Evolutionary conservation across 2,113 vertebrate genomes (phyloP).

Genomic region (Calidris pugnax): DNA sequence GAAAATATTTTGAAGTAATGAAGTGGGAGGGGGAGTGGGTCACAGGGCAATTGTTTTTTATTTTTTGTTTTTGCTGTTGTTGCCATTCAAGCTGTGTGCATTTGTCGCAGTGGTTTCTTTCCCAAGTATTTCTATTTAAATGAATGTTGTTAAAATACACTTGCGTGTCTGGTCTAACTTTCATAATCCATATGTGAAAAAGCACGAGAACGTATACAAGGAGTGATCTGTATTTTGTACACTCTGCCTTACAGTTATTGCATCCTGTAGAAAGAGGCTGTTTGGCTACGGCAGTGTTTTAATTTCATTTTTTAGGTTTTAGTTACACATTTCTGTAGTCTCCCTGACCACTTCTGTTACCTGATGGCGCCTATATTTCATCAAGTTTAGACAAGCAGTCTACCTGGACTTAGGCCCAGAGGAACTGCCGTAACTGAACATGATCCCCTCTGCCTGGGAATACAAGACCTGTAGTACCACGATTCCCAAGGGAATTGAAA

Average conservation of each 20-base stretch:
- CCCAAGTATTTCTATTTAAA: conserved; percentile 12
- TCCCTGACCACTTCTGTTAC: conserved; percentile 83
- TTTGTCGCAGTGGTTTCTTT: background rate
- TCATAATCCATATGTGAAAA: conserved; percentile 20
- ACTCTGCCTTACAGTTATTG: conserved; percentile 63
- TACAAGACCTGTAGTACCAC: conserved; percentile 75
- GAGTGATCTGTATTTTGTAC: conserved; percentile 11
- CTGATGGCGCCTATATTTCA: conserved; percentile 87
- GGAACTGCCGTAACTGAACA: conserved; percentile 82
- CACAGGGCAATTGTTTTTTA: background rate
- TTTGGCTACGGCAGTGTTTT: conserved; percentile 69
- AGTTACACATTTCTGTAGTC: conserved; percentile 88
- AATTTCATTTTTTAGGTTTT: conserved; percentile 86
- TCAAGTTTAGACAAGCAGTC: conserved; percentile 82
- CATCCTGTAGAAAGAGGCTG: conserved; percentile 70
- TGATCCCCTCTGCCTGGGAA: conserved; percentile 84
- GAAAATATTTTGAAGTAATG: background rate
- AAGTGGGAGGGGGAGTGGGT: background rate
- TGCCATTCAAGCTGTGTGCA: background rate
- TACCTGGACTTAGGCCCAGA: conserved; percentile 86
- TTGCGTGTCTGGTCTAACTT: background rate
- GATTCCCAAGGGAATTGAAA: conserved; percentile 83
- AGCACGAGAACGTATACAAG: conserved; percentile 15
- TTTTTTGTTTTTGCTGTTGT: background rate
- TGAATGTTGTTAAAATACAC: background rate